Base-by-base conservation (phyloP, 2,797 vertebrate genomes). In the Varecia variegata region DNA sequence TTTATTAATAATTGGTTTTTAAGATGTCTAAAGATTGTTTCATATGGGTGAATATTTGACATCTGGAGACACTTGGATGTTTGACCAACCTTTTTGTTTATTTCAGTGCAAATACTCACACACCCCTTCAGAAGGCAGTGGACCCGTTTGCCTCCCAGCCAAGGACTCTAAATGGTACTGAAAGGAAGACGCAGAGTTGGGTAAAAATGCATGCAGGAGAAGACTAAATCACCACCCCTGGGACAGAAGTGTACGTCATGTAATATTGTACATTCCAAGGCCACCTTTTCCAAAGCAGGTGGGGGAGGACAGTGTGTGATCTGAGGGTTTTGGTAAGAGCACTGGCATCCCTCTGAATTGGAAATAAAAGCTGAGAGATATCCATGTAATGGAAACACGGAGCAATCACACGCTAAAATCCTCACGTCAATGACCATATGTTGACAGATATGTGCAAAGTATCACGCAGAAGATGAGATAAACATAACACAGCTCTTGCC, bases 311-410 rank as follows among this genome's bases (percentile, higher is more conserved):
- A 27, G 35, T 47, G 9, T 35, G 5, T 43, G 67, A 74, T 65
- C n/a, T 60, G 20, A 92, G 56, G 73, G 23, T 70, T 82, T 90
- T 11, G 35, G 43, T 62, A 14, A 93, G 88, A 95, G 7, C 21
- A 62, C 7, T n/a, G 8, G 0, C 43, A 54, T 32, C 45, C 17
- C 30, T 92, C 47, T 68, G 58, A 18, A 43, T 88, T 60, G 60
- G 23, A 89, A 68, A 81, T 70, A 67, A 96, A 92, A 95, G 43
- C 38, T 25, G 80, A 87, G 38, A 47, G 17, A 40, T 43, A n/a
- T 30, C 14, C 23, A 25, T 4, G 13, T 52, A 71, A 60, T 13
- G 68, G n/a, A 65, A 86, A 68, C 14, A 6, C 7, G 17, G 58
- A 54, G 8, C n/a, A 58, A 73, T 9, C 23, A 52, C 58, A 67